Evolutionary conservation across 2,113 vertebrate genomes (phyloP), one percentile per base, ranked within the genome.

Genomic region (Odontophorus gujanensis): DNA sequence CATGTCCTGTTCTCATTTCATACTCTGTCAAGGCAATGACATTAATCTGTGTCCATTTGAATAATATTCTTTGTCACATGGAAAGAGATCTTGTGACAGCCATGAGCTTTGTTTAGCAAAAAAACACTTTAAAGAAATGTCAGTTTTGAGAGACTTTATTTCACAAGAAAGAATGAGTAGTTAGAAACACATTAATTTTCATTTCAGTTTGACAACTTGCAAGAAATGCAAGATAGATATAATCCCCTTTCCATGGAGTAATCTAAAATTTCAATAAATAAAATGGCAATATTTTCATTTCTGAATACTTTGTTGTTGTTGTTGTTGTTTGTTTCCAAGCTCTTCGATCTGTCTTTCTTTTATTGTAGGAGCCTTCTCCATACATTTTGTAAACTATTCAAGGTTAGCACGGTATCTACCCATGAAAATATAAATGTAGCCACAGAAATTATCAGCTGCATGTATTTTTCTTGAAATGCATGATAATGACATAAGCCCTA

Each of bases 41-140:
- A 10, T 85, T 71, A 80, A 89, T 93, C 89, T 67, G 22, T 87
- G 81, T 95, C 89, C 22, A 6, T 92, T 63, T 77, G 61, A 83
- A 85, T 96, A 85, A 78, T 55, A 13, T 9, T 82, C 9, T 2
- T 77, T 91, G 81, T 91, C 78, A 51, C 15, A 53, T 15, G 55
- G 85, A 57, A 78, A 59, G 48, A 81, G 42, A 93, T 67, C 67
- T 80, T 59, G 55, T 89, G 75, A 74, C 72, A 85, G 51, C 55
- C 42, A 17, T 63, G 63, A 62, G 32, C 68, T 93, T 85, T 91
- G 42, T 92, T 95, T 71, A 74, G 51, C 57, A 57, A 80, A 92
- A 92, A 78, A 91, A 13, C 36, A 28, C 8, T 89, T 81, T 32
- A 10, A 36, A 74, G 43, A 83, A 25, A 55, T 19, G 25, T 10